phyloP scores from a whole-genome alignment of 30 jellyfish, hydroid and myxozoan genomes.

The Pelagia noctiluca region DNA sequence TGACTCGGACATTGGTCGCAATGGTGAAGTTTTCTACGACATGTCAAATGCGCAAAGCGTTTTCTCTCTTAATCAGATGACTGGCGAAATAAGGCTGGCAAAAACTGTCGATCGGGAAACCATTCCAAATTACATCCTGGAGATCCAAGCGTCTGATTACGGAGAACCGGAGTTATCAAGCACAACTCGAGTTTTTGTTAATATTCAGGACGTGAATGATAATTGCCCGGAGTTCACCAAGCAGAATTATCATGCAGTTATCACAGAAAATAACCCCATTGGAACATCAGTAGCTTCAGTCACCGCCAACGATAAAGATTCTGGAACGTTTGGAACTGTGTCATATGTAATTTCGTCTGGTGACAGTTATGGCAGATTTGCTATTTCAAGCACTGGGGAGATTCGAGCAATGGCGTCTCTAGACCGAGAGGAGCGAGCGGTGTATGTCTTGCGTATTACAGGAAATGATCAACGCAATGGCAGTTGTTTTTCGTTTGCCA shows the following conservation, averaged over 20 bases:
- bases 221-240: slow-evolving; percentile 73
- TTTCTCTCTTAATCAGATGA: slow-evolving; percentile 56
- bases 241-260: neutral
- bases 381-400: slow-evolving; percentile 35
- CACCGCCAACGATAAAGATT: slow-evolving; percentile 65
- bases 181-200: slow-evolving; percentile 62
- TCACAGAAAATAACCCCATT: slow-evolving; percentile 54
- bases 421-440: slow-evolving; percentile 66
- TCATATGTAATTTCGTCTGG: slow-evolving; percentile 45
- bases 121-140: slow-evolving; percentile 51
- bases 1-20: slow-evolving; percentile 75
- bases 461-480: slow-evolving; percentile 58
- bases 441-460: slow-evolving; percentile 32
- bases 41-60: slow-evolving; percentile 25
- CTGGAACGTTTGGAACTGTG: slow-evolving; percentile 58
- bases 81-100: slow-evolving; percentile 50
- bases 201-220: slow-evolving; percentile 73
- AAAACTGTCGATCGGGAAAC: slow-evolving; percentile 53
- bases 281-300: slow-evolving; percentile 39
- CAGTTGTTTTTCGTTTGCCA: slow-evolving; percentile 41
- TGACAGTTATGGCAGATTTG: slow-evolving; percentile 36
- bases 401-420: slow-evolving; percentile 23
- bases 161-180: slow-evolving; percentile 71
- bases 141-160: slow-evolving; percentile 73
- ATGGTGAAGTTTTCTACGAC: slow-evolving; percentile 62